A percentile compares a stretch with the other conserved stretches of the same genome.
phyloP scores from a whole-genome alignment of 2,888 invertebrate genomes.

The Scaptomyza caliginosa region DNA sequence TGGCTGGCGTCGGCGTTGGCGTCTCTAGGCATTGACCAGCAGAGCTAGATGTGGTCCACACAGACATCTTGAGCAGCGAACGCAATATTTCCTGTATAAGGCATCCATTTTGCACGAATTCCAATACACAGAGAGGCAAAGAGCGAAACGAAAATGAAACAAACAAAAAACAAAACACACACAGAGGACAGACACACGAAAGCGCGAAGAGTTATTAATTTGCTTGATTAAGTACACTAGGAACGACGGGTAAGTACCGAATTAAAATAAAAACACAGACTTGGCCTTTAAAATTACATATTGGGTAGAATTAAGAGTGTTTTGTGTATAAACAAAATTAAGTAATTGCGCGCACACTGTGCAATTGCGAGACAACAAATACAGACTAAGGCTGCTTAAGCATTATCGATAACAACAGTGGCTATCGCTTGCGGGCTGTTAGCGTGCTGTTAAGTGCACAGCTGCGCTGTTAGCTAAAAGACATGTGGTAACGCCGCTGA shows the following conservation, averaged over 20 bases:
- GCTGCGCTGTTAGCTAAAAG: not conserved
- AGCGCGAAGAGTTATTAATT: conserved; percentile 18
- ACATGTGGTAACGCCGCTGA: conserved; percentile 27
- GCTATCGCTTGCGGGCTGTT: conserved; percentile 14
- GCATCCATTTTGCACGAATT: conserved; percentile 47
- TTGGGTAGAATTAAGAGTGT: conserved; percentile 17
- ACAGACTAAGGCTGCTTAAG: conserved; percentile 25
- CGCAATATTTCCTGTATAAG: conserved; percentile 33
- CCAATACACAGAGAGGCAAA: conserved; percentile 18
- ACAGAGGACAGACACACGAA: conserved; percentile 20
- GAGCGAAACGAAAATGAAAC: conserved; percentile 7
- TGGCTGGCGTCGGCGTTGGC: conserved; percentile 23
- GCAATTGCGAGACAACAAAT: conserved; percentile 41
- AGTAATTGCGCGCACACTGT: conserved; percentile 13
- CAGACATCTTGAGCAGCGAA: conserved; percentile 85
- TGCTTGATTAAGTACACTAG: conserved; percentile 43
- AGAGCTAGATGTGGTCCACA: conserved; percentile 89
- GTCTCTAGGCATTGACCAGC: conserved; percentile 84
- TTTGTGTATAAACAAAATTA: conserved; percentile 29
- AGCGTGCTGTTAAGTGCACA: conserved; percentile 1
- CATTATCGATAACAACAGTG: conserved; percentile 28
- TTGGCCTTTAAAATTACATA: conserved; percentile 41
- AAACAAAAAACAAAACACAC: conserved; percentile 3
- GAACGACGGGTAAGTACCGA: conserved; percentile 18
- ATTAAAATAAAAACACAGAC: conserved; percentile 31